Evolutionary conservation across 2,797 vertebrate genomes (phyloP).

Genomic region (Poecilia wingei): DNA sequence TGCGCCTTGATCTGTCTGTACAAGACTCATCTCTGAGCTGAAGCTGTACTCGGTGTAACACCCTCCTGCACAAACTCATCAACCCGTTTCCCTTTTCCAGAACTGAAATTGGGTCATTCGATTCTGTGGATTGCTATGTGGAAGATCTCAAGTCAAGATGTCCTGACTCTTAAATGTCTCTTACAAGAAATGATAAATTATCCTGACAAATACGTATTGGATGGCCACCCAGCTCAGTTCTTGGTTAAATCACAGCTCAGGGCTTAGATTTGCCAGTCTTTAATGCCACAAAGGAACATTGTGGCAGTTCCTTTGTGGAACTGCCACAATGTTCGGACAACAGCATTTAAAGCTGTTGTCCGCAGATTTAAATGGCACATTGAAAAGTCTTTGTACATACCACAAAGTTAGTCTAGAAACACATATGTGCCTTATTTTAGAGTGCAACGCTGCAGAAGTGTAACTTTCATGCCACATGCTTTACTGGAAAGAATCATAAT

Average conservation of each 20-base stretch:
- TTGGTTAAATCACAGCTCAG: conserved; percentile 57
- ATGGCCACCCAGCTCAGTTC: conserved; percentile 50
- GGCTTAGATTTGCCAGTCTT: conserved; percentile 43
- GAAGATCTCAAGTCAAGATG: conserved; percentile 64
- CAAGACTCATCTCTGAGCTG: background rate
- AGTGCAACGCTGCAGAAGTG: conserved; percentile 50
- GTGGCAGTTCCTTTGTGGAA: too few relatives aligned
- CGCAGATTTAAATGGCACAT: conserved; percentile 54
- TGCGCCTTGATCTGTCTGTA: background rate
- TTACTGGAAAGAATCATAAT: conserved; percentile 66
- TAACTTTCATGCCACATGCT: conserved; percentile 64
- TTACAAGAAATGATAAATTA: conserved; percentile 63
- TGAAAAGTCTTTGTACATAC: conserved; percentile 50
- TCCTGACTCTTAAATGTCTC: conserved; percentile 59
- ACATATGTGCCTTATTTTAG: conserved; percentile 50
- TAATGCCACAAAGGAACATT: conserved; percentile 27
- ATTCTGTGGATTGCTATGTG: conserved; percentile 62
- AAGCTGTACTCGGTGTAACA: conserved; percentile 16
- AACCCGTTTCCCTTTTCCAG: conserved; percentile 40
- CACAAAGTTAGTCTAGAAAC: conserved; percentile 42
- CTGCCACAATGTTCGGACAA: too few relatives aligned
- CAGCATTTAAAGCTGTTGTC: conserved; percentile 6
- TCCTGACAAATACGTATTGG: conserved; percentile 61
- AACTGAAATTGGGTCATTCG: conserved; percentile 62
- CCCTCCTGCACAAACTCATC: conserved; percentile 30